A percentile compares a stretch with the other conserved stretches of the same genome.
Conservation (phyloP, 2,888 invertebrate species). For the Caenorhabditis sp. region DNA sequence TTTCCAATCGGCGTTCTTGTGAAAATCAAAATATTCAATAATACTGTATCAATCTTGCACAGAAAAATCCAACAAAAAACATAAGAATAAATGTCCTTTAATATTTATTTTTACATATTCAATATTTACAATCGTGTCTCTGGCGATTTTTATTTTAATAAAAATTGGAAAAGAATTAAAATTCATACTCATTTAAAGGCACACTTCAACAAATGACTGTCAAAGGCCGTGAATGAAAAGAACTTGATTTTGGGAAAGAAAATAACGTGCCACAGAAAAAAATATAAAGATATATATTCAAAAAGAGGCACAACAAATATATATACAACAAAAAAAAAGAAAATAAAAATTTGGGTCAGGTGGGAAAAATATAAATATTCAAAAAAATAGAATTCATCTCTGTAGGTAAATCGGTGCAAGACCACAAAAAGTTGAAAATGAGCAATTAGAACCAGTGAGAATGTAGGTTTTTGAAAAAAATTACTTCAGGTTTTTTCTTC, state of each 20-base stretch:
- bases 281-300: too few species aligned
- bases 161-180: not conserved
- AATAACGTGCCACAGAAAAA: not conserved
- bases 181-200: not conserved
- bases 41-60: not conserved
- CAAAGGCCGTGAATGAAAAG: not conserved
- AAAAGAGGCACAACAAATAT: not conserved
- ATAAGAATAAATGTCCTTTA: not conserved
- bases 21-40: not conserved
- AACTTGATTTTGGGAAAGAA: not conserved
- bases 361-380: not conserved
- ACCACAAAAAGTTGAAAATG: not conserved
- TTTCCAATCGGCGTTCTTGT: too few species aligned
- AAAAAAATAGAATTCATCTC: not conserved
- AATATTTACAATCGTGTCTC: not conserved
- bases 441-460: not conserved
- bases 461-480: not conserved
- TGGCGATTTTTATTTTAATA: not conserved
- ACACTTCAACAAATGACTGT: not conserved
- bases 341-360: not conserved
- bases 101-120: conserved; percentile 1
- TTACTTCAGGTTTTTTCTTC: not conserved
- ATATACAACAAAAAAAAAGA: not conserved
- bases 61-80: not conserved
- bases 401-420: not conserved